Conservation (phyloP, 2,888 invertebrate genomes). For the Heteropelma amictum region DNA sequence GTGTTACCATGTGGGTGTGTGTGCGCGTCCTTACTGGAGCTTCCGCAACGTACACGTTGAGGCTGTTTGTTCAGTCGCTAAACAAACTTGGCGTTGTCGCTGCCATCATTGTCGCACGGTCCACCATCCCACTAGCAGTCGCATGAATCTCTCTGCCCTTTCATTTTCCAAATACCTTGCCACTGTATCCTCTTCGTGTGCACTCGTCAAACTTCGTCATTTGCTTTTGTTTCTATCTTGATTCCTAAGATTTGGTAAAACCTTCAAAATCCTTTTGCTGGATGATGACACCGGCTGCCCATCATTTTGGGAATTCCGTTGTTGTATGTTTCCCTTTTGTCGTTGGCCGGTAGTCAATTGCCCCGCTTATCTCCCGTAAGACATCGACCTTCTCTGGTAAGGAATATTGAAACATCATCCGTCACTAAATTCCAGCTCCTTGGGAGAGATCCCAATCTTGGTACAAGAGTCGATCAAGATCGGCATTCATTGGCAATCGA, state of each 20-base stretch:
- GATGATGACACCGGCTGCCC: too few species aligned
- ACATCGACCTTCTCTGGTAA: too few species aligned
- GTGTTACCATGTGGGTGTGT: too few species aligned
- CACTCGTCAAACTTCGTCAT: background rate
- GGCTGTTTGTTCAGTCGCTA: slow-evolving; percentile 44
- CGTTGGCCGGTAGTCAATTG: too few species aligned
- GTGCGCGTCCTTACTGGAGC: slow-evolving; percentile 35
- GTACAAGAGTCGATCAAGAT: background rate
- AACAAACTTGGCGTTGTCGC: slow-evolving; percentile 38
- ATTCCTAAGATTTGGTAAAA: background rate
- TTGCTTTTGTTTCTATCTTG: background rate
- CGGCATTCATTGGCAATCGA: background rate
- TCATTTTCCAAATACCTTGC: background rate
- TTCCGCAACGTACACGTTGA: slow-evolving; percentile 36
- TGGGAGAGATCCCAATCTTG: background rate
- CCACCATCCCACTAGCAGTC: slow-evolving; percentile 7
- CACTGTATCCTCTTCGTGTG: background rate
- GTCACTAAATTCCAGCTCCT: background rate
- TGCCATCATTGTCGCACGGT: slow-evolving; percentile 5
- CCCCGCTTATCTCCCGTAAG: too few species aligned
- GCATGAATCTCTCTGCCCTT: background rate
- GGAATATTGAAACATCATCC: background rate
- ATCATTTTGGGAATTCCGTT: too few species aligned
- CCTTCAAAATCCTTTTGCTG: background rate
- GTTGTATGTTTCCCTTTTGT: too few species aligned